phyloP scores from a whole-genome alignment of 2,113 vertebrate species.

The Fukomys damarensis region DNA sequence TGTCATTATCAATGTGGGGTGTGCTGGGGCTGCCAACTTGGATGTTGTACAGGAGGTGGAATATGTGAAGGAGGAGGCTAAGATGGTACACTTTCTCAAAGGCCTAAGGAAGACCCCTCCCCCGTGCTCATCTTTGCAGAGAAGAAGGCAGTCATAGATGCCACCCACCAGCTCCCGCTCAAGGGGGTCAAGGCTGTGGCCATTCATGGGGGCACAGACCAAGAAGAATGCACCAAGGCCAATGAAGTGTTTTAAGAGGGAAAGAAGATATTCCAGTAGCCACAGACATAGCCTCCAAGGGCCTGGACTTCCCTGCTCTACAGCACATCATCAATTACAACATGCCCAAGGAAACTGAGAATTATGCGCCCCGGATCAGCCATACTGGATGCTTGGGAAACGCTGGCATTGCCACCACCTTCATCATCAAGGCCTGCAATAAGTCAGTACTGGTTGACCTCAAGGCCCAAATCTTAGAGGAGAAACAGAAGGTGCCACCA shows the following conservation, averaged over 20 bases:
- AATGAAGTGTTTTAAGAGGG: not conserved
- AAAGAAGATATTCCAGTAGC: not conserved
- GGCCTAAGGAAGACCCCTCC: not conserved
- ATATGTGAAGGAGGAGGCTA: not conserved
- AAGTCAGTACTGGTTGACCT: not conserved
- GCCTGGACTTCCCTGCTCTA: not conserved
- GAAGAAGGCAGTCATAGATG: constrained; percentile 98
- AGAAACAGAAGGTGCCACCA: constrained; percentile 92
- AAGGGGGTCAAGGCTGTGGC: constrained; percentile 84
- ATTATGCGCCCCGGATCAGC: constrained; percentile 93
- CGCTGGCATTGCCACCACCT: not conserved
- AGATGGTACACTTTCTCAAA: not conserved
- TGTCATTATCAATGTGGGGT: constrained; percentile 97
- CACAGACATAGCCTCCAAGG: not conserved
- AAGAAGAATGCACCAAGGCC: not conserved
- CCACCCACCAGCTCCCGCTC: constrained; percentile 96
- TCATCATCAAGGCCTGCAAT: not conserved
- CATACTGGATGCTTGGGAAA: not conserved
- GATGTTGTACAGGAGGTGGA: not conserved
- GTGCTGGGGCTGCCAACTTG: constrained; percentile 79
- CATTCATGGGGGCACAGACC: not conserved
- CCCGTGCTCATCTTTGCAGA: constrained; percentile 82
- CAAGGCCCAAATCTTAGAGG: not conserved
- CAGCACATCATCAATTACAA: constrained; percentile 93
- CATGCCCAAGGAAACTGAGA: constrained; percentile 99